A percentile compares a stretch with the other conserved stretches of the same genome.
Conservation (phyloP, 2,113 vertebrate genomes). For the Athene cunicularia region DNA sequence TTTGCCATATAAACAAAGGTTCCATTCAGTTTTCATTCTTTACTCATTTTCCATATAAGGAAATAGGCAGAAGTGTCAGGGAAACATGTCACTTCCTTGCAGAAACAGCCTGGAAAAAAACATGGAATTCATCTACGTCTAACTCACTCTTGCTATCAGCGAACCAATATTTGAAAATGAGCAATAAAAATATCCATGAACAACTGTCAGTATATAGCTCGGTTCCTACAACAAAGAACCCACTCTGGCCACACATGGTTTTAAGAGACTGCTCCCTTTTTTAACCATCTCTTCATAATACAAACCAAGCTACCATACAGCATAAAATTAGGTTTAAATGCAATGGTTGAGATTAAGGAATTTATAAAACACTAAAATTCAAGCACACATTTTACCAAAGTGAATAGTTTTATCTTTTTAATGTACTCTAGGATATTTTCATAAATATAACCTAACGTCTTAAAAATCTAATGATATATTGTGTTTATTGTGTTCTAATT, state of each 20-base stretch:
- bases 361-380: not conserved
- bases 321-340: not conserved
- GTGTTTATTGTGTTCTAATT: not conserved
- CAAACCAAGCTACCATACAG: not conserved
- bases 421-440: not conserved
- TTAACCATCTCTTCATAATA: not conserved
- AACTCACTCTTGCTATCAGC: not conserved
- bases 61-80: not conserved
- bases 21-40: not conserved
- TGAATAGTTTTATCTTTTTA: not conserved
- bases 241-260: not conserved
- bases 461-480: not conserved
- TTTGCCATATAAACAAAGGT: not conserved
- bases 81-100: not conserved
- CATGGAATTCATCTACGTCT: not conserved
- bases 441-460: not conserved
- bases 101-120: not conserved
- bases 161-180: not conserved
- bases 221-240: not conserved
- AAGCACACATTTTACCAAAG: not conserved
- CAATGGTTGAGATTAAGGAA: not conserved
- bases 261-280: not conserved
- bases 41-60: not conserved
- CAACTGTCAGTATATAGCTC: not conserved
- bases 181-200: not conserved